Percentiles rank a stretch among this genome's conserved stretches.
These are phyloP conservation scores for Macrobrachium nipponense DNA, from an alignment of 1,140 invertebrate species.

Conservation along the genomic window DNA sequence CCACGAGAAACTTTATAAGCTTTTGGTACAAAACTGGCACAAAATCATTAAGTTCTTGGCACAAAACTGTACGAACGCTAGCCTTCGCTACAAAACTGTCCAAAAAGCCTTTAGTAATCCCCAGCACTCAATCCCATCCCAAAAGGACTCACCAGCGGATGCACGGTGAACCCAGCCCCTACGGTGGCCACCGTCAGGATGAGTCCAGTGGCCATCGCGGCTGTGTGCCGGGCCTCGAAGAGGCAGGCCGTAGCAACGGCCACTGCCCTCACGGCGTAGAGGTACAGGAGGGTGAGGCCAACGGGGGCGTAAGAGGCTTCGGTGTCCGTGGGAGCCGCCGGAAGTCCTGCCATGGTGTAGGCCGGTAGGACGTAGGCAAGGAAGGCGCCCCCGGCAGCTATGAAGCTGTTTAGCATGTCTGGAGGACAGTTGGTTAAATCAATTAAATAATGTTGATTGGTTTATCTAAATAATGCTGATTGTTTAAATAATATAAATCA, in stretches of 20 bases:
- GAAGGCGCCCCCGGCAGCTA: conserved; percentile 78
- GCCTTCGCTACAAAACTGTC: neutral
- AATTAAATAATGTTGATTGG: neutral
- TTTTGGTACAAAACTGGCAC: no score
- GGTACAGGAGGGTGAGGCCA: conserved; percentile 83
- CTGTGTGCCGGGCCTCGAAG: conserved; percentile 72
- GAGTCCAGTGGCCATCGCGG: conserved; percentile 65
- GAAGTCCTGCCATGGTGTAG: conserved; percentile 85
- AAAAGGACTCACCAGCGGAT: conserved; percentile 48
- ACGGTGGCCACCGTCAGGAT: conserved; percentile 76
- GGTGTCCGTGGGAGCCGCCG: conserved; percentile 69
- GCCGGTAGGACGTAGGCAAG: conserved; percentile 86
- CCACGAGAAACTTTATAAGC: no score
- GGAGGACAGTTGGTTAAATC: conserved; percentile 64
- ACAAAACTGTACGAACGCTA: neutral
- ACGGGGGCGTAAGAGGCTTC: conserved; percentile 79
- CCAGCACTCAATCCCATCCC: no score
- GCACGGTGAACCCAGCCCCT: conserved; percentile 75
- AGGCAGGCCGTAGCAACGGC: conserved; percentile 78
- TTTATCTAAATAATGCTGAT: neutral
- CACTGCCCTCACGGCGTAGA: conserved; percentile 79
- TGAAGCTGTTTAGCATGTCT: conserved; percentile 75
- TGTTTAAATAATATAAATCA: neutral
- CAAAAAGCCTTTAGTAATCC: no score
- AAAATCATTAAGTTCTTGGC: no score